Evolutionary conservation across 2,113 vertebrate genomes (phyloP), one percentile per base, ranked within the genome.

Genomic region (Phoenicopterus ruber): DNA sequence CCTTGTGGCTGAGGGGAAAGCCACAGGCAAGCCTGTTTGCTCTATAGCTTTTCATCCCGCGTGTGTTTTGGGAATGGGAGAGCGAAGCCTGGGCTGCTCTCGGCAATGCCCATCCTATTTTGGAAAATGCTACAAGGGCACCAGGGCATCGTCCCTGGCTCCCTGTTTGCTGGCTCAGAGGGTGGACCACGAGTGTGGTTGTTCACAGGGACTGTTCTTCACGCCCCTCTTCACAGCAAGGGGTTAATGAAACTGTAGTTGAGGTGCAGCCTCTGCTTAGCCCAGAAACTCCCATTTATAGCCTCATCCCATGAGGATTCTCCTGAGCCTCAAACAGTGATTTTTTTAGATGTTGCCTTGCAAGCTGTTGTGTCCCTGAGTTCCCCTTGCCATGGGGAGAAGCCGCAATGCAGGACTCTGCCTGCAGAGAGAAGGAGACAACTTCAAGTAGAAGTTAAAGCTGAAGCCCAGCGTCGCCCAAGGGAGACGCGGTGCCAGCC

Each of bases 1-100:
- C 52, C 40, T 94, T 94, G 88, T 94, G 97, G 91, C 92, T 80
- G 81, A 91, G 85, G 55, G 55, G 44, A 34, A 95, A 96, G 92
- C 91, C 94, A 67, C 86, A 91, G 52, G 34, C 49, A 83, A 86
- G 88, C 47, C 69, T 61, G 46, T 42, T 40, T 59, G 76, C 69
- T 84, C 83, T 59, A 11, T 2, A 34, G 69, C 50, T 89, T 93
- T 38, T 69, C 77, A 46, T 81, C 2, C 18, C 9, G 5, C 10
- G 0, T 50, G 38, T 57, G 22, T 57, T 93, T 83, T 46, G 77
- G 63, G 82, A 58, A 26, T 0, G 7, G 62, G 54, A 72, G 65
- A 40, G 7, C 1, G 25, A 74, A 86, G 73, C 72, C 71, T 52
- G 38, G 74, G 22, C 63, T 88, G 58, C 54, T 28, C 31, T 63